Evolutionary conservation across 1,140 invertebrate species (phyloP).

Genomic region (Drosophila suzukii): DNA sequence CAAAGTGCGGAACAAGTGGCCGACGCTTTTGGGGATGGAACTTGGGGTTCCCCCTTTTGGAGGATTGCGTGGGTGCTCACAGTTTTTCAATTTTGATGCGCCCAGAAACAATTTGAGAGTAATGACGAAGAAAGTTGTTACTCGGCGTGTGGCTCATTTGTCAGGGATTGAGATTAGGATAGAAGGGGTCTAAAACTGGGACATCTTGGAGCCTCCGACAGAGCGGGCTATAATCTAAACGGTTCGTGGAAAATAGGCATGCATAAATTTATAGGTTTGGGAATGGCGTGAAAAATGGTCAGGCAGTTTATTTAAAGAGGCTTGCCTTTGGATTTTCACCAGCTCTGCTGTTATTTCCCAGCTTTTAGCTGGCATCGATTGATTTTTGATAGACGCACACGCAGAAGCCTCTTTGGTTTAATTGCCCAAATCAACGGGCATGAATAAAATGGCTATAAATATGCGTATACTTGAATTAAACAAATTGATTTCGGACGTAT

Average conservation of each 20-base stretch:
- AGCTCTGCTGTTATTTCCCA: conserved; percentile 29
- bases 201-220: neutral
- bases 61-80: conserved; percentile 28
- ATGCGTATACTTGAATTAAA: conserved; percentile 24
- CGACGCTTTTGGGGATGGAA: conserved; percentile 2
- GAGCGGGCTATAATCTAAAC: conserved; percentile 65
- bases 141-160: conserved; percentile 79
- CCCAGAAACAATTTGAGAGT: conserved; percentile 76
- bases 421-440: conserved; percentile 61
- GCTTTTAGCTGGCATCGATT: conserved; percentile 31
- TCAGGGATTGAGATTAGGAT: conserved; percentile 62
- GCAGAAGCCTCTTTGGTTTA: conserved; percentile 9
- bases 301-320: conserved; percentile 59
- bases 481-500: conserved; percentile 2
- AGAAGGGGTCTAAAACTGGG: neutral
- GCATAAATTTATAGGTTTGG: conserved; percentile 67
- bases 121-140: conserved; percentile 82
- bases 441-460: conserved; percentile 56
- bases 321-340: conserved; percentile 45
- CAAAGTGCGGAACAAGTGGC: conserved; percentile 68
- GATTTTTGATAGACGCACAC: conserved; percentile 52
- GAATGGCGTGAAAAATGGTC: conserved; percentile 55
- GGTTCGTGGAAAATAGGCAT: conserved; percentile 57
- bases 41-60: neutral
- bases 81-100: conserved; percentile 56